phyloP scores from a whole-genome alignment of 2,888 invertebrate species.

The Drosophila cracens region DNA sequence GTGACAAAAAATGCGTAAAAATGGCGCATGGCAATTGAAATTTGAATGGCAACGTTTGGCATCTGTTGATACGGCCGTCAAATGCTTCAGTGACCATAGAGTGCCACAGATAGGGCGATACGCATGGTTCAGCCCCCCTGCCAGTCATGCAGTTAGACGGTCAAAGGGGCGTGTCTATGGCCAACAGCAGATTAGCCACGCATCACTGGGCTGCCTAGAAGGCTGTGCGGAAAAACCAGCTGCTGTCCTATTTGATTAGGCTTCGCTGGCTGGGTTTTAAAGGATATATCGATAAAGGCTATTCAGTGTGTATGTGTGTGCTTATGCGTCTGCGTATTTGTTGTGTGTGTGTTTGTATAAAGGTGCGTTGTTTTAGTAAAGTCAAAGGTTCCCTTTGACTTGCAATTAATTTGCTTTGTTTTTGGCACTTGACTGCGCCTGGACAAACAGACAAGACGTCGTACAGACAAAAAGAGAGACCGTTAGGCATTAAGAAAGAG shows the following conservation, averaged over 20 bases:
- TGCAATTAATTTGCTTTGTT: constrained; percentile 83
- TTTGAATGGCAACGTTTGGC: constrained; percentile 69
- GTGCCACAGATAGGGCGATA: constrained; percentile 19
- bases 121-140: constrained; percentile 27
- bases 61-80: constrained; percentile 71
- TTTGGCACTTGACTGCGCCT: constrained; percentile 72
- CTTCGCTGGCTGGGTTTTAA: constrained; percentile 54
- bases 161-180: constrained; percentile 63
- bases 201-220: constrained; percentile 63
- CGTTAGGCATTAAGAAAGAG: constrained; percentile 12
- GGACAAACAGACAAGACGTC: constrained; percentile 24
- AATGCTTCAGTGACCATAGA: constrained; percentile 67
- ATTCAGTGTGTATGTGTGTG: constrained; percentile 11
- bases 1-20: constrained; percentile 72
- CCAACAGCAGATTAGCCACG: constrained; percentile 71
- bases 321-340: constrained; percentile 7
- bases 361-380: constrained; percentile 63
- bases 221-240: constrained; percentile 47
- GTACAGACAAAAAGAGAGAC: constrained; percentile 2
- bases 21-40: constrained; percentile 50
- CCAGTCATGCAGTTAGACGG: constrained; percentile 62
- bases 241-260: constrained; percentile 79
- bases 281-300: constrained; percentile 81
- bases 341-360: constrained; percentile 13
- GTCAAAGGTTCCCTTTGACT: constrained; percentile 75